Conservation (phyloP, 2,888 invertebrate species). For the Listrodromus nycthemerus region DNA sequence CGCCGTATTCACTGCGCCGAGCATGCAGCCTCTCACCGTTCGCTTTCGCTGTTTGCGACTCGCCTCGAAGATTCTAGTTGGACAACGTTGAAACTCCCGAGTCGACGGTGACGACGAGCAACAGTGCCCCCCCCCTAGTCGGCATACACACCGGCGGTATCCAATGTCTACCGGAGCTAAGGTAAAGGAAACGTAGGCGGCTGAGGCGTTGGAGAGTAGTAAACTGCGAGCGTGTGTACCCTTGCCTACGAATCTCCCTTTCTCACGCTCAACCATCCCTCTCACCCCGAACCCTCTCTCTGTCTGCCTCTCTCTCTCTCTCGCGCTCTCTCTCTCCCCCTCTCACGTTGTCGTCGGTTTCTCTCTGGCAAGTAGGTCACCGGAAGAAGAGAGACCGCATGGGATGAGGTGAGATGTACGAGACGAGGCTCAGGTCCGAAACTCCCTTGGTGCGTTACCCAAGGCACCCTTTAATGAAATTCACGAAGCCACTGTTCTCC, state of each 20-base stretch:
- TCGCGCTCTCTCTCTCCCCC: neutral
- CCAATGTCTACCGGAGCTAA: slow-evolving; percentile 4
- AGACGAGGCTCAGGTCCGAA: slow-evolving; percentile 50
- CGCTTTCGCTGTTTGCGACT: slow-evolving; percentile 4
- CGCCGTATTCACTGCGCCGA: slow-evolving; percentile 50
- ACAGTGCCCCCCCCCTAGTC: neutral
- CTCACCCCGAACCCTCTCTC: neutral
- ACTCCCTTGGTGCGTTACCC: slow-evolving; percentile 64
- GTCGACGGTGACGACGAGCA: slow-evolving; percentile 50
- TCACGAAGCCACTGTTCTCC: slow-evolving; percentile 70
- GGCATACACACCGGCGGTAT: slow-evolving; percentile 8
- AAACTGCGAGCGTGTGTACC: slow-evolving; percentile 16
- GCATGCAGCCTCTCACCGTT: slow-evolving; percentile 17
- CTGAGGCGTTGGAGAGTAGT: slow-evolving; percentile 8
- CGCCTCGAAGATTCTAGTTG: slow-evolving; percentile 59
- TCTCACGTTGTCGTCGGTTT: neutral
- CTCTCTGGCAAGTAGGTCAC: slow-evolving; percentile 57
- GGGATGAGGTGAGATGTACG: neutral
- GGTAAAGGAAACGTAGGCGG: slow-evolving; percentile 7
- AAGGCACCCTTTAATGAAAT: slow-evolving; percentile 72
- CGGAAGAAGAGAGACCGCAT: slow-evolving; percentile 27
- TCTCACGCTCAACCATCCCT: neutral
- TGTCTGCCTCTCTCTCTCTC: neutral
- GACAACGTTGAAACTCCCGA: slow-evolving; percentile 32
- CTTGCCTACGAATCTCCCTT: slow-evolving; percentile 44